phyloP scores from a whole-genome alignment of 2,888 invertebrate species.

The Thyatira batis region DNA sequence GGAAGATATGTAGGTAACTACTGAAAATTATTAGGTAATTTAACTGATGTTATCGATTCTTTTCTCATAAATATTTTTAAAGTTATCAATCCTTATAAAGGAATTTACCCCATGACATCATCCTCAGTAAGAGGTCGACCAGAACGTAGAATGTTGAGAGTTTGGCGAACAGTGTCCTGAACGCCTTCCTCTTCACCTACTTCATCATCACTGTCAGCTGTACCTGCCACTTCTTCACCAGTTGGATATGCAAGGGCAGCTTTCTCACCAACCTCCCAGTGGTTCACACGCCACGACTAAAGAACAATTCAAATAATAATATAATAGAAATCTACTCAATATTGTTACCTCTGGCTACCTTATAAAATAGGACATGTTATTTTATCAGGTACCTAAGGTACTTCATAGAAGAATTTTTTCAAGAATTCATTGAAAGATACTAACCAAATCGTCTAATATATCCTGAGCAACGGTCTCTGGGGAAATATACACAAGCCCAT shows the following conservation, averaged over 20 bases:
- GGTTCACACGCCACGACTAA: slow-evolving; percentile 58
- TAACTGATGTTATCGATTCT: no score
- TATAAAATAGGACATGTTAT: slow-evolving; percentile 7
- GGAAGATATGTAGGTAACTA: no score
- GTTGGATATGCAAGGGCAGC: slow-evolving; percentile 40
- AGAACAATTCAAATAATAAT: background rate
- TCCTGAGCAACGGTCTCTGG: slow-evolving; percentile 80
- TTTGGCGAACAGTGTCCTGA: slow-evolving; percentile 51
- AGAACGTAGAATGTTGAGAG: slow-evolving; percentile 53
- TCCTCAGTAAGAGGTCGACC: slow-evolving; percentile 59
- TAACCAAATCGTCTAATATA: slow-evolving; percentile 80
- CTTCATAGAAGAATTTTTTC: background rate
- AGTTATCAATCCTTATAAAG: no score
- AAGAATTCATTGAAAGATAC: slow-evolving; percentile 10
- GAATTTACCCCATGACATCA: slow-evolving; percentile 55
- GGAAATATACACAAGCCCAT: slow-evolving; percentile 81
- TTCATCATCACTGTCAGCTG: slow-evolving; percentile 52
- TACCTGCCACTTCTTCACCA: slow-evolving; percentile 46
- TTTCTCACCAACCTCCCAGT: slow-evolving; percentile 64
- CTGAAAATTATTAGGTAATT: no score
- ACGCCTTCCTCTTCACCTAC: slow-evolving; percentile 51
- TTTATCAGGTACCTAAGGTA: background rate
- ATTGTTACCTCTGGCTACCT: no score
- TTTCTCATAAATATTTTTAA: no score
- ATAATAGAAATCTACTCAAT: no score